Evolutionary conservation across 2,888 invertebrate species (phyloP), one percentile per base, ranked within the genome.

Genomic region (Meiosimyza decipiens): DNA sequence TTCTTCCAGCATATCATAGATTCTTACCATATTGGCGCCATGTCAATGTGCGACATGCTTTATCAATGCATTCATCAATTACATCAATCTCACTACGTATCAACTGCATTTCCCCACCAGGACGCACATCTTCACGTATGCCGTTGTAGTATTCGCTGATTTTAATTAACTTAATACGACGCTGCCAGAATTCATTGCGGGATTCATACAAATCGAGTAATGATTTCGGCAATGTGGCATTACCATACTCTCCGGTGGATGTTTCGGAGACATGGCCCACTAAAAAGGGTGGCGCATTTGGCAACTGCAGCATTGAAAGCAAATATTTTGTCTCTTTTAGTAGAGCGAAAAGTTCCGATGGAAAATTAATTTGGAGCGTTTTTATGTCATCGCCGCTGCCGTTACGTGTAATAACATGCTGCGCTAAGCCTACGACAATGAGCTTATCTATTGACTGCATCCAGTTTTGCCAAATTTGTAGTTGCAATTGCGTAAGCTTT

Each of bases 291-390:
- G 11, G 77, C 74, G 28, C 76, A 75, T 5, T 76, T 73, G 1
- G 76, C 40, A 75, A 67, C 28, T 77, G 77, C 74, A 84, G 83
- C 62, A 94, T 87, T 72, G 92, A 90, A 75, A 91, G 90, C 89
- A 96, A 89, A 83, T 96, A 96, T 71, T 93, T 92, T 49, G 95
- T 92, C 88, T 97, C 97, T 71, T 92, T 90, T 33, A 97, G 87
- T 54, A 94, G 88, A 76, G 92, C 91, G 50, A 90, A 91, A 69
- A 97, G 87, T 90, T 93, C 86, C 9, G 71, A 59, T 2, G 84
- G 82, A 49, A 83, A 81, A 75, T 84, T 83, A 11, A 83, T 78
- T 68, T 81, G 76, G 60, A 84, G 77, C 18, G 75, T 74, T 75
- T 64, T 72, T 18, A 51, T 28, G 49, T 16, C 69, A 71, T 50